Evolutionary conservation across 2,888 invertebrate genomes (phyloP).

Genomic region (Xylocampa areola): DNA sequence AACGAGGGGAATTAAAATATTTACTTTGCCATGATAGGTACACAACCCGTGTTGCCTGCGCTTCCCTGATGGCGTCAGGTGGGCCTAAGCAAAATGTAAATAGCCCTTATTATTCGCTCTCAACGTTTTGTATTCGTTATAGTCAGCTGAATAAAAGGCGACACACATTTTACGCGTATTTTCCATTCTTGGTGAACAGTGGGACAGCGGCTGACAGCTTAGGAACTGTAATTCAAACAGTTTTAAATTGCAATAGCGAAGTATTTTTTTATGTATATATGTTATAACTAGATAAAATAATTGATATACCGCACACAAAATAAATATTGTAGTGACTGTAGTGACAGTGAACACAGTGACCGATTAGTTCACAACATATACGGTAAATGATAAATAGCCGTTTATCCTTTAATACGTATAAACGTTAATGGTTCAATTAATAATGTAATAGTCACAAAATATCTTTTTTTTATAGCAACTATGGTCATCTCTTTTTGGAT

Average conservation of each 20-base stretch:
- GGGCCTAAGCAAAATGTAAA: conserved; percentile 81
- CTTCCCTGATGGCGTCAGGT: conserved; percentile 71
- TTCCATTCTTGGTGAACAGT: conserved; percentile 60
- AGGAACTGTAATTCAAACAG: too few relatives aligned
- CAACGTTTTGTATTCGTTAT: conserved; percentile 75
- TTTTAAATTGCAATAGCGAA: neutral
- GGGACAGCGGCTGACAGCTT: conserved; percentile 21
- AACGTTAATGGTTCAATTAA: too few relatives aligned
- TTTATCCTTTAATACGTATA: too few relatives aligned
- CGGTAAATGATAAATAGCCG: neutral
- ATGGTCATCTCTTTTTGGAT: too few relatives aligned
- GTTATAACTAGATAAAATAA: conserved; percentile 1
- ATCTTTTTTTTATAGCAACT: too few relatives aligned
- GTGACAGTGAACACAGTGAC: neutral
- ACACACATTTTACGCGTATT: conserved; percentile 69
- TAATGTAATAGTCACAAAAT: too few relatives aligned
- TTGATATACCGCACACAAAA: conserved; percentile 3
- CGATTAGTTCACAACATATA: neutral
- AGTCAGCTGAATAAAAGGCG: conserved; percentile 74
- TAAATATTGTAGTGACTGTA: neutral
- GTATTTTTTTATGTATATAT: neutral
- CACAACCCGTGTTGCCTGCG: conserved; percentile 52
- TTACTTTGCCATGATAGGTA: conserved; percentile 60
- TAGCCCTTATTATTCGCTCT: conserved; percentile 77
- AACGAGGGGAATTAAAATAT: conserved; percentile 61